A percentile compares a stretch with the other conserved stretches of the same genome.
Conservation (phyloP, 2,888 invertebrate species). For the Electrophaes corylata region DNA sequence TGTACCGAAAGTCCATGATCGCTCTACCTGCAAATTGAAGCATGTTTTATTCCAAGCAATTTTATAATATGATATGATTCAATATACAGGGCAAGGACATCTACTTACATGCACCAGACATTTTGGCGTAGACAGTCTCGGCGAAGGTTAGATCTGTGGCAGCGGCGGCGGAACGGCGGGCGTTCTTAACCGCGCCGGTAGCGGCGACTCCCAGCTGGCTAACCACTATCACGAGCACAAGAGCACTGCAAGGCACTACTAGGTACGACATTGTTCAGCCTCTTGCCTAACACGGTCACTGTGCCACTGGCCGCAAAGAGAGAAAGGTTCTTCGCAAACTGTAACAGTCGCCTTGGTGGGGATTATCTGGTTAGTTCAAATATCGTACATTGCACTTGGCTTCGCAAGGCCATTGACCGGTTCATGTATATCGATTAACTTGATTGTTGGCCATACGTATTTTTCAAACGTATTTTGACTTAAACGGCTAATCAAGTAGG, state of each 20-base stretch:
- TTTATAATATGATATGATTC: constrained; percentile 2
- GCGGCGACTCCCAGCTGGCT: constrained; percentile 40
- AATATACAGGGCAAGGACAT: constrained; percentile 41
- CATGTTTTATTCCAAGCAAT: background rate
- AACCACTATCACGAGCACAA: constrained; percentile 55
- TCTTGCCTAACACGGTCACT: constrained; percentile 75
- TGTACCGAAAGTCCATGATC: constrained; percentile 71
- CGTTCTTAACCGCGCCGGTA: constrained; percentile 33
- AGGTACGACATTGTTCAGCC: constrained; percentile 68
- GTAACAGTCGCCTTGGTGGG: constrained; percentile 60
- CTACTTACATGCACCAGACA: constrained; percentile 78
- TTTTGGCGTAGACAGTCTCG: constrained; percentile 69
- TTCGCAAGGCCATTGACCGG: constrained; percentile 53
- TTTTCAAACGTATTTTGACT: background rate
- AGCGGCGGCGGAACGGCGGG: constrained; percentile 36
- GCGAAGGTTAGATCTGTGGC: constrained; percentile 65
- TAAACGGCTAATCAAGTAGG: background rate
- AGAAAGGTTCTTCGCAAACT: constrained; percentile 69
- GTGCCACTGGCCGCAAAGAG: constrained; percentile 73
- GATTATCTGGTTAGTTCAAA: constrained; percentile 64
- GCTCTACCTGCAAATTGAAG: constrained; percentile 69
- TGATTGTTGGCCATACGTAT: background rate
- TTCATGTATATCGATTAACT: constrained; percentile 21
- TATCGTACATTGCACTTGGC: constrained; percentile 53
- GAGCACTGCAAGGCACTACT: constrained; percentile 43